Evolutionary conservation across 2,113 vertebrate genomes (phyloP).

Genomic region (Thunnus thynnus): DNA sequence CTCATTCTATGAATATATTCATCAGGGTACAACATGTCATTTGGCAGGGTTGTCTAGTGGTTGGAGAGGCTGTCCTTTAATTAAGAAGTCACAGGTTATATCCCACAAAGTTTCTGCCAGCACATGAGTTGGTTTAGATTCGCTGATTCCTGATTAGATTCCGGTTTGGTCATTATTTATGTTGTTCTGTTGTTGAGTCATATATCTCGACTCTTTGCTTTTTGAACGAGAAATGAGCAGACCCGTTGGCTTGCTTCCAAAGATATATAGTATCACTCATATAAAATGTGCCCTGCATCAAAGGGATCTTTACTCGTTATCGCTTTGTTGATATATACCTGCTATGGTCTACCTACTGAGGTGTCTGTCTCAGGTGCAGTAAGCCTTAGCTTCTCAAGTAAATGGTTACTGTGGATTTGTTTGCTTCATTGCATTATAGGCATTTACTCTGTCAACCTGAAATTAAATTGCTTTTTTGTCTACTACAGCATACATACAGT

Average conservation of each 20-base stretch:
- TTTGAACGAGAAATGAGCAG: not conserved
- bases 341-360: not conserved
- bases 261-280: not conserved
- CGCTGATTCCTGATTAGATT: too few relatives aligned
- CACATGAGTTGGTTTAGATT: not conserved
- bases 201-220: not conserved
- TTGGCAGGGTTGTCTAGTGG: not conserved
- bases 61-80: not conserved
- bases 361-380: too few relatives aligned
- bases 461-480: too few relatives aligned
- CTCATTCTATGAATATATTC: not conserved
- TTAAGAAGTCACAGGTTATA: not conserved
- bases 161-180: too few relatives aligned
- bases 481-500: too few relatives aligned
- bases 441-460: too few relatives aligned
- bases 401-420: not conserved
- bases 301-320: not conserved
- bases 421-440: not conserved
- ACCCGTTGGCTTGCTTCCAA: not conserved
- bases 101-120: not conserved
- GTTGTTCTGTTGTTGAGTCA: not conserved
- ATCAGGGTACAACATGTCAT: not conserved
- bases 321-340: not conserved
- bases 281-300: not conserved
- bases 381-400: too few relatives aligned